Base-by-base conservation (phyloP, 2,888 invertebrate species). In the Polydrusus tereticollis region DNA sequence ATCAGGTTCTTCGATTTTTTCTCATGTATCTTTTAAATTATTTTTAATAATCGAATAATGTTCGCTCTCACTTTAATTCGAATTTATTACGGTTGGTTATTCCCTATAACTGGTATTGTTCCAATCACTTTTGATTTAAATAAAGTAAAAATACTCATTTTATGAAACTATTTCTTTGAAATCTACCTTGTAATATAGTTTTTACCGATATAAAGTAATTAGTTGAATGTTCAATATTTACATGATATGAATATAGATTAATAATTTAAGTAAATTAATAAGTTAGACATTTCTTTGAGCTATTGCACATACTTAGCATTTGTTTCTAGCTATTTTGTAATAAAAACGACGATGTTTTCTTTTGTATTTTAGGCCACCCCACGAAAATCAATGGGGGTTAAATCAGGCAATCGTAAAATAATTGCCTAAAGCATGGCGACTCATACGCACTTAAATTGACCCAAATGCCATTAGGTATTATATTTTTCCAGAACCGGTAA, bases 21-120 rank as follows among this genome's bases (percentile, higher is more conserved):
- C 65, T 26, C 66, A 43, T 66, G 43, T 18, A 26, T 21, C 43
- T 29, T n/a, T n/a, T n/a, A 33, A 57, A 57, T 66, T 66, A 45
- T 55, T 23, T 65, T 47, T 2, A 52, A 55, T 64, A 52, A 64
- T 55, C 20, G 26, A 45, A 57, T 55, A 55, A 66, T 66, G 36
- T 33, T 58, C 43, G 67, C 67, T 67, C 67, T 67, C 67, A 67
- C 67, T 26, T 36, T 59, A 67, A 67, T 67, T 58, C 47, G 7
- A 18, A 67, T 58, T 67, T 67, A 59, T 45, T 67, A 67, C 43
- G 38, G 38, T 67, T 50, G 33, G 47, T 36, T 57, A 18, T 41
- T 67, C 45, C 29, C 36, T 66, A 36, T 33, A 67, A 67, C 36
- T 41, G 41, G 4, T 36, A 3, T 36, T n/a, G n/a, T 59, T 47